Base-by-base conservation (phyloP, 2,888 invertebrate species). In the Miltochrista miniata region DNA sequence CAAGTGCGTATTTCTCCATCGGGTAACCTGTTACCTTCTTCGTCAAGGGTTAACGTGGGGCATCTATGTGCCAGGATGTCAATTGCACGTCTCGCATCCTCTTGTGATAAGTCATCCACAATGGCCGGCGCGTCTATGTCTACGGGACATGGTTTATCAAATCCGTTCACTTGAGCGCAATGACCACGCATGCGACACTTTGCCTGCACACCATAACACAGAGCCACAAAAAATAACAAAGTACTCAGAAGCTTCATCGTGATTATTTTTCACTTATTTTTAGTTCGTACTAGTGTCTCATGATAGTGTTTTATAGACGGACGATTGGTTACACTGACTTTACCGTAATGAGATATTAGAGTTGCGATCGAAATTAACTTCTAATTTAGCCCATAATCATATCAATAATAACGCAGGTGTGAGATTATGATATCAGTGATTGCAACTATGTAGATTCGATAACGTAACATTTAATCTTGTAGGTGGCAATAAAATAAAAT, bases 31-130 rank as follows among this genome's bases (percentile, higher is more conserved):
- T 77, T 76, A 29, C 87, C 87, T 31, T 81, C 71, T 40, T 84
- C 90, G 66, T 90, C 74, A 52, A 79, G 90, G 80, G 65, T 63
- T 0, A 95, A 78, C 39, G 87, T 83, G 0, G 96, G 95, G 72
- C 97, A 97, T 63, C 94, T 90, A 0, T 75, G 69, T 43, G 83
- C 80, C 5, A 96, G 79, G 1, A 92, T 69, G 1, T 65, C 49
- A 1, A 79, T 38, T 2, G 79, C 74, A 33, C 81, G 73, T 35
- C 87, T 72, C 0, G 92, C 92, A 0, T 78, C 74, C 3, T 73
- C 63, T 44, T 80, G 60, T 51, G 56, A 70, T 41, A 55, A 92
- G 72, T 11, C 92, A 43, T 67, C 37, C 0, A 80, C 61, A 18
- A 90, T 31, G 0, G 66, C 71, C 11, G 57, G 46, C 1, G 90